A percentile compares a stretch with the other conserved stretches of the same genome.
Conservation (phyloP, 2,888 invertebrate genomes). For the Ophion costatus region DNA sequence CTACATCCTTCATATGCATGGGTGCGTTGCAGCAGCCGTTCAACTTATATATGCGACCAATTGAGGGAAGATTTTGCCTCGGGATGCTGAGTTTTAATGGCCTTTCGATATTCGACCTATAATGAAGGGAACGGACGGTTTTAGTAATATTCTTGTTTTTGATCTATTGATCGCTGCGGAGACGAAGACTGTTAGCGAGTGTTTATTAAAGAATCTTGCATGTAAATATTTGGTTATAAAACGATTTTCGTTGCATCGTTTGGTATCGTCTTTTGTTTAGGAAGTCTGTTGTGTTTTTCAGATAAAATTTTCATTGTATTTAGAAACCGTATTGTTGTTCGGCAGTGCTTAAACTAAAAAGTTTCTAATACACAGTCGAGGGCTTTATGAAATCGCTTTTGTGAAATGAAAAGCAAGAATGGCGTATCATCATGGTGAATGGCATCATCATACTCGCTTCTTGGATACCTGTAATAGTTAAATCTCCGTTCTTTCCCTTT, state of each 20-base stretch:
- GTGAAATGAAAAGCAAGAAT: background rate
- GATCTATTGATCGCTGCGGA: background rate
- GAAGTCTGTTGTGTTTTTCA: background rate
- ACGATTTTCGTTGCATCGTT: background rate
- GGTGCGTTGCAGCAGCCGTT: background rate
- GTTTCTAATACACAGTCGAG: background rate
- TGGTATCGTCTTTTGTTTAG: background rate
- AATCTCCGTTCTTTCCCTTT: background rate
- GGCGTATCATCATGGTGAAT: background rate
- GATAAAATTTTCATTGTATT: background rate
- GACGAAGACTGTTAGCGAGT: background rate
- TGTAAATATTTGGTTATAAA: no score
- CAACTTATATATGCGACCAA: background rate
- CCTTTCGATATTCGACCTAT: background rate
- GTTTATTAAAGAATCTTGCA: no score
- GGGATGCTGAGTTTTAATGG: background rate
- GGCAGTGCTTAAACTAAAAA: background rate
- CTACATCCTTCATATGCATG: constrained; percentile 5
- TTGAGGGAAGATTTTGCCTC: background rate
- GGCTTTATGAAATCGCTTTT: background rate
- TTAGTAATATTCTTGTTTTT: background rate
- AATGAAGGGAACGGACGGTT: background rate
- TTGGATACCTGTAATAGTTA: background rate
- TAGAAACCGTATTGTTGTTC: background rate
- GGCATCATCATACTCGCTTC: background rate